Base-by-base conservation (phyloP, 2,113 vertebrate genomes). In the Malurus melanocephalus region DNA sequence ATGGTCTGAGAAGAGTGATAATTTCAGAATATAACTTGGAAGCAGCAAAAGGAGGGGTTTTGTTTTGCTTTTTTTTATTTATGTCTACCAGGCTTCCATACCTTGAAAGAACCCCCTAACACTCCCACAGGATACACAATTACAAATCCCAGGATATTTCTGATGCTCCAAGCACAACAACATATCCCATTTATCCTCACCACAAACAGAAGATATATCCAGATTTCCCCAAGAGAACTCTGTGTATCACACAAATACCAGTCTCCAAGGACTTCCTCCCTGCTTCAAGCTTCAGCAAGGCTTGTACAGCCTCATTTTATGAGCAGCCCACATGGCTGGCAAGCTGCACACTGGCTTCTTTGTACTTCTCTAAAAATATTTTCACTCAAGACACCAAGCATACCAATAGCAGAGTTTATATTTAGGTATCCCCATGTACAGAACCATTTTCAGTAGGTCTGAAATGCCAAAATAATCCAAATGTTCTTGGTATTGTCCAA, bases 11-110 rank as follows among this genome's bases (percentile, higher is more conserved):
- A 30, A 43, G 62, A 60, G 8, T 22, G 62, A 51, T 2, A 30
- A 66, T 53, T 69, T 84, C 83, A 78, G 35, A n/a, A 42, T 2
- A 1, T 24, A 15, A 45, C 19, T 82, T 49, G 28, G 48, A 86
- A 83, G 56, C 4, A 10, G 32, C 35, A 68, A 66, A 66, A 8
- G 3, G 2, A 7, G 8, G 3, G 2, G 0, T 2, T 3, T 16
- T 27, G 26, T 23, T 56, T 40, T 24, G 5, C 28, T 32, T 52
- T 18, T 60, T 51, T 48, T 62, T 11, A 30, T 38, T 32, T 30
- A n/a, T 9, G 10, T 35, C n/a, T 15, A 35, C 14, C 33, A 90
- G 43, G 16, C 13, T 92, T 26, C 76, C 49, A 35, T 32, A 75
- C 18, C 67, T 57, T 51, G 55, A 42, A 43, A 82, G 35, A 28